A percentile compares a stretch with the other conserved stretches of the same genome.
Evolutionary conservation across 2,797 vertebrate species (phyloP).

Genomic region (Botia kubotai): DNA sequence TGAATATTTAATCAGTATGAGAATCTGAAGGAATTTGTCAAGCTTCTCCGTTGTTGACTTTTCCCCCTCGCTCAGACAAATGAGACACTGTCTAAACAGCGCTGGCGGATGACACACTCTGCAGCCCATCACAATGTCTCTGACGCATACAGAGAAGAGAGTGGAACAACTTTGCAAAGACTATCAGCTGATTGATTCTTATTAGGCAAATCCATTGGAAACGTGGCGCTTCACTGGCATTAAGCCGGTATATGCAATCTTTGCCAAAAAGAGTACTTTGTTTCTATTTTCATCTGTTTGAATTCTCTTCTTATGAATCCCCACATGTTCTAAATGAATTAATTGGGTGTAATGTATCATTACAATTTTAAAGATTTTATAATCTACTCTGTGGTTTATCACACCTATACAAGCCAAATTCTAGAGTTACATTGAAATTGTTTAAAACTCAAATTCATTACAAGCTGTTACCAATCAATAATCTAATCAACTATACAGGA

Average conservation of each 20-base stretch:
- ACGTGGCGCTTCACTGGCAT: slow-evolving; percentile 47
- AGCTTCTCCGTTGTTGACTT: slow-evolving; percentile 45
- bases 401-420: background rate
- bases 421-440: slow-evolving; percentile 5
- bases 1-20: slow-evolving; percentile 55
- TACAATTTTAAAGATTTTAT: slow-evolving; percentile 50
- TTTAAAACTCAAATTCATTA: slow-evolving; percentile 15
- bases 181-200: slow-evolving; percentile 59
- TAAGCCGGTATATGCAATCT: slow-evolving; percentile 33
- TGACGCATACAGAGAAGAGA: slow-evolving; percentile 27
- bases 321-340: slow-evolving; percentile 59
- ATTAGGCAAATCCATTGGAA: slow-evolving; percentile 57
- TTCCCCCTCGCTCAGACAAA: slow-evolving; percentile 41
- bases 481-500: background rate
- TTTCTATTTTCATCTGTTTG: slow-evolving; percentile 49
- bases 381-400: slow-evolving; percentile 50
- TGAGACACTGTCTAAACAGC: slow-evolving; percentile 48
- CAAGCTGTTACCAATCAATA: background rate
- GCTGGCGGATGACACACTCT: slow-evolving; percentile 35
- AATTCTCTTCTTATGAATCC: slow-evolving; percentile 46
- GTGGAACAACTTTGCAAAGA: slow-evolving; percentile 45
- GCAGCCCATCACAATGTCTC: slow-evolving; percentile 37
- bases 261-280: slow-evolving; percentile 36
- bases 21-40: slow-evolving; percentile 43
- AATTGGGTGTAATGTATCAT: slow-evolving; percentile 62